Evolutionary conservation across 2,888 invertebrate species (phyloP), one percentile per base, ranked within the genome.

Genomic region (Busseola fusca): DNA sequence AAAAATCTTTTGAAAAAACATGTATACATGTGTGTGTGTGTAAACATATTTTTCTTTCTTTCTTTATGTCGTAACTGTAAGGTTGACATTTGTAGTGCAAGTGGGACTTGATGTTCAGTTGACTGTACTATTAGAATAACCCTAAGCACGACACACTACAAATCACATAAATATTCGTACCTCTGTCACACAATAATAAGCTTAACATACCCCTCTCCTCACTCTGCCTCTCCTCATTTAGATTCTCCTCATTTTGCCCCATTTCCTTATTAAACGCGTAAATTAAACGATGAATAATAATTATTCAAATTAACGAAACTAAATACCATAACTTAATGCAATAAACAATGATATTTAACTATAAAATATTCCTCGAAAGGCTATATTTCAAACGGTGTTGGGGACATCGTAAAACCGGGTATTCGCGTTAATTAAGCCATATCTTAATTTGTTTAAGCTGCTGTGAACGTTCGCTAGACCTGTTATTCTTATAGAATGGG

Each of bases 311-410:
- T 71, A 74, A 72, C 74, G 60, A 74, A 79, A 84, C 74, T 77
- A 80, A 78, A 74, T 64, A 69, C 57, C 48, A 74, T 70, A 76
- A 79, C 78, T 79, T 63, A 54, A 63, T 72, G 78, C 68, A 74
- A 83, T 84, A 83, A 84, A 84, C 74, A 78, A 81, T 76, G 74
- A 78, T 83, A 81, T 84, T 81, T 78, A 71, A 79, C 37, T 75
- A 79, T 79, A 83, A 84, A 83, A 82, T 86, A 84, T 86, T 82
- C 76, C 69, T 80, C 78, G 71, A 63, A 58, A 62, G 21, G 73
- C 80, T 62, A 81, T 83, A 83, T 81, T 81, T 85, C 64, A 80
- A 21, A 34, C 21, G 56, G 42, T 59, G 57, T 59, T 30, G 60
- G 71, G 64, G 78, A 69, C 67, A 63, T 79, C 72, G 74, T 77